phyloP scores from a whole-genome alignment of 2,797 vertebrate species.

The Tokudaia muenninki region DNA sequence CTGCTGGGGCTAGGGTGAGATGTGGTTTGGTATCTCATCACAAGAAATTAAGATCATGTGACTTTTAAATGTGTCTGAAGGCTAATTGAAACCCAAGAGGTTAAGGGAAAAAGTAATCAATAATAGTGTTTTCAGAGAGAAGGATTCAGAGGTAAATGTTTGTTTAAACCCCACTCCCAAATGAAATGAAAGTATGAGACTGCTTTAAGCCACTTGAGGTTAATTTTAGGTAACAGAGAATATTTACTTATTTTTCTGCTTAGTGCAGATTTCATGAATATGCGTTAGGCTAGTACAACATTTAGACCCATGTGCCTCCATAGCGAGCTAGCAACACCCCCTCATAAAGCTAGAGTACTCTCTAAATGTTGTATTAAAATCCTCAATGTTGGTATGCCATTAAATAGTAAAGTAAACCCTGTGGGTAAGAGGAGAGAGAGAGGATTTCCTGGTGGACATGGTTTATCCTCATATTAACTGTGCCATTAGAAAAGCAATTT shows the following conservation, averaged over 20 bases:
- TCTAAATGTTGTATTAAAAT: background rate
- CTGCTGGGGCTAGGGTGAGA: background rate
- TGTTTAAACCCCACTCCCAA: slow-evolving; percentile 40
- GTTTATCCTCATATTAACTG: background rate
- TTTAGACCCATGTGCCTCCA: background rate
- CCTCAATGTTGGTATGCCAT: background rate
- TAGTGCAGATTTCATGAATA: slow-evolving; percentile 3
- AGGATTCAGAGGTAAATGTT: background rate
- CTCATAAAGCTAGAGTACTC: background rate
- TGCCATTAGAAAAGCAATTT: slow-evolving; percentile 10
- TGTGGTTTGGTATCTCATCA: slow-evolving; percentile 27
- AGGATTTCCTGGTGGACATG: background rate
- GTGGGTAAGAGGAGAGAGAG: background rate
- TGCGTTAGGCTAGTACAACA: background rate
- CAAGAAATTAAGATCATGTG: slow-evolving; percentile 50
- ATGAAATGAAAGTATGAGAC: slow-evolving; percentile 35
- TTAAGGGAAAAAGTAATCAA: slow-evolving; percentile 1
- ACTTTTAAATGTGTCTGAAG: slow-evolving; percentile 63
- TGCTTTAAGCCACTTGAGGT: background rate
- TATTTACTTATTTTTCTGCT: slow-evolving; percentile 41
- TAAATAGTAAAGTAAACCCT: background rate
- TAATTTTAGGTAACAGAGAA: slow-evolving; percentile 17
- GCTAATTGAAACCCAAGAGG: slow-evolving; percentile 52
- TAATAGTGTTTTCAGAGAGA: slow-evolving; percentile 47
- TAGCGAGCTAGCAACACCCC: background rate